Evolutionary conservation across 2,797 vertebrate genomes (phyloP).

Genomic region (Sebastes nivosus): DNA sequence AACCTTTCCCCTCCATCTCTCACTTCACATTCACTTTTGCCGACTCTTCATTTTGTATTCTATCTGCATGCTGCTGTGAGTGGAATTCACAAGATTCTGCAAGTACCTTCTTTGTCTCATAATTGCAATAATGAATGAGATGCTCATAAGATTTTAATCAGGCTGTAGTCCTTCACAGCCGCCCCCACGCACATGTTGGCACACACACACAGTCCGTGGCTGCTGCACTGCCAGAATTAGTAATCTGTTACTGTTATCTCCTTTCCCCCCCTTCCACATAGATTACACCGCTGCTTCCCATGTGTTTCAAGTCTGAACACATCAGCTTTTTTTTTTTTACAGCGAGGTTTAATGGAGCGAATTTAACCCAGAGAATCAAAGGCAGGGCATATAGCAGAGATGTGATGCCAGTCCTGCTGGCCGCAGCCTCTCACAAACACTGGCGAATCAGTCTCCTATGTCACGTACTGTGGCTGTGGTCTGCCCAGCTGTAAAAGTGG

Average conservation of each 20-base stretch:
- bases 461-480: conserved; percentile 65
- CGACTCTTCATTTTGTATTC: conserved; percentile 47
- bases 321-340: conserved; percentile 58
- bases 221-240: conserved; percentile 49
- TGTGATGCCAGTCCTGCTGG: conserved; percentile 39
- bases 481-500: conserved; percentile 78
- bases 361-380: conserved; percentile 62
- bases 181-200: conserved; percentile 33
- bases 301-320: conserved; percentile 57
- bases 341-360: conserved; percentile 55
- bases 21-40: conserved; percentile 25
- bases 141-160: conserved; percentile 80
- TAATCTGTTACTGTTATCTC: conserved; percentile 58
- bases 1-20: neutral
- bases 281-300: conserved; percentile 36
- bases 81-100: conserved; percentile 56
- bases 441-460: conserved; percentile 58
- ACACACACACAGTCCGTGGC: conserved; percentile 11
- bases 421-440: conserved; percentile 45
- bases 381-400: conserved; percentile 26
- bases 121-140: conserved; percentile 81
- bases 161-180: conserved; percentile 58
- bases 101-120: conserved; percentile 68
- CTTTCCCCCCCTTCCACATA: conserved; percentile 30
- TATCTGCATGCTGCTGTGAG: conserved; percentile 43